Percentiles rank a stretch among this genome's conserved stretches.
phyloP scores from a whole-genome alignment of 2,888 invertebrate species.

The Drosophila neotestacea region DNA sequence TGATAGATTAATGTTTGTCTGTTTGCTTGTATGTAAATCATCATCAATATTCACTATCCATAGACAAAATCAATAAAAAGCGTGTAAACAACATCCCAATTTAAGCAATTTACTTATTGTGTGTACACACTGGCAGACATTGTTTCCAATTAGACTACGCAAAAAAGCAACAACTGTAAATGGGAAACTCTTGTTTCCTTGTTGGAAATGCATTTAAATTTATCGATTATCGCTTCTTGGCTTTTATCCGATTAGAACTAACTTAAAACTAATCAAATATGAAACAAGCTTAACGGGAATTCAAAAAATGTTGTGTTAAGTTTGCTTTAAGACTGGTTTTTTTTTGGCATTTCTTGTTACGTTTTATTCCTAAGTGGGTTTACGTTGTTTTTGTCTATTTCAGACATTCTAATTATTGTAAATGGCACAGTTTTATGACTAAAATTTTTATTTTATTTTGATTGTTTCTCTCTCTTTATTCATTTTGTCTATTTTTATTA shows the following conservation, averaged over 20 bases:
- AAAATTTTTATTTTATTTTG: conserved; percentile 14
- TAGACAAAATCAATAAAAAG: conserved; percentile 67
- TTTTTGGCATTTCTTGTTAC: conserved; percentile 5
- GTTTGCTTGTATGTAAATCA: conserved; percentile 23
- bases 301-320: conserved; percentile 21
- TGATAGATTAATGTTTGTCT: conserved; percentile 54
- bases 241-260: not conserved
- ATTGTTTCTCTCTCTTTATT: conserved; percentile 34
- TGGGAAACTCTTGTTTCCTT: conserved; percentile 19
- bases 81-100: conserved; percentile 47
- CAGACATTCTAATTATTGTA: conserved; percentile 30
- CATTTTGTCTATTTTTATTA: conserved; percentile 61
- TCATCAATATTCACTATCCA: conserved; percentile 28
- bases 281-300: conserved; percentile 19
- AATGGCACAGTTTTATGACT: conserved; percentile 23
- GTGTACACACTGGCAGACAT: conserved; percentile 33
- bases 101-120: conserved; percentile 45
- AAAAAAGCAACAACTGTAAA: conserved; percentile 3
- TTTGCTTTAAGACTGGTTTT: conserved; percentile 13
- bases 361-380: conserved; percentile 22
- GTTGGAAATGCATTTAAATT: conserved; percentile 14
- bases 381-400: conserved; percentile 14
- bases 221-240: conserved; percentile 12
- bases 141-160: conserved; percentile 17
- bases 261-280: conserved; percentile 6